Evolutionary conservation across 2,888 invertebrate species (phyloP).

Genomic region (Scelioninae gen. 2): DNA sequence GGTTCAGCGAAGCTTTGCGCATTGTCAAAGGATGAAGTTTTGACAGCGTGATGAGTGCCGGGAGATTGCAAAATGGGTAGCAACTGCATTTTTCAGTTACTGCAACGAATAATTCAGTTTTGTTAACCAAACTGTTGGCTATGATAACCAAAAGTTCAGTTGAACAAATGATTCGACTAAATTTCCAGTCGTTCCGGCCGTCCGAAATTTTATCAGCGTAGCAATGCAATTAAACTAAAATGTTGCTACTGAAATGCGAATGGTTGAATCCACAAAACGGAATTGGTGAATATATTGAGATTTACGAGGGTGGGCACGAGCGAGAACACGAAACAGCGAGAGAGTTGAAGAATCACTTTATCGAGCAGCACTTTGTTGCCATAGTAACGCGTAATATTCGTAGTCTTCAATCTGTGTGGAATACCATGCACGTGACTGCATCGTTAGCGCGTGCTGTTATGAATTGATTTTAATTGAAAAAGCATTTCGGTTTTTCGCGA

Average conservation of each 20-base stretch:
- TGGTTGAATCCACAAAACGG: constrained; percentile 15
- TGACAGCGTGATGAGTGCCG: constrained; percentile 2
- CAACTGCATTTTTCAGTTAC: too few relatives aligned
- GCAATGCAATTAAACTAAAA: constrained; percentile 16
- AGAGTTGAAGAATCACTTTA: constrained; percentile 69
- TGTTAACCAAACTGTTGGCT: too few relatives aligned
- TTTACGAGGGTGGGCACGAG: constrained; percentile 62
- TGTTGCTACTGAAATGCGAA: background rate
- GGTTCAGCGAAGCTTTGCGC: too few relatives aligned
- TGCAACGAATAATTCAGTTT: too few relatives aligned
- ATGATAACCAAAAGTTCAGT: too few relatives aligned
- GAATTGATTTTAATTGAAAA: constrained; percentile 35
- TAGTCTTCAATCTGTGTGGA: constrained; percentile 50
- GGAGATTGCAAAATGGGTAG: too few relatives aligned
- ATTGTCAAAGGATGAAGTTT: constrained; percentile 15
- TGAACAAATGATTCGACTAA: too few relatives aligned
- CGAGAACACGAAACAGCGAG: constrained; percentile 62
- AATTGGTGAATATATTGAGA: constrained; percentile 41
- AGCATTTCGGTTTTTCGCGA: constrained; percentile 2
- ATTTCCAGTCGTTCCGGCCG: too few relatives aligned
- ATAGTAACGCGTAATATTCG: constrained; percentile 74
- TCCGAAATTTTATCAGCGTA: too few relatives aligned
- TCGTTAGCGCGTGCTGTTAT: constrained; percentile 38
- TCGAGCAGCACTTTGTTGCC: constrained; percentile 74
- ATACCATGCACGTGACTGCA: constrained; percentile 29